These are phyloP conservation scores for Orthosia incerta DNA, from an alignment of 2,888 invertebrate species.

Conservation along the genomic window DNA sequence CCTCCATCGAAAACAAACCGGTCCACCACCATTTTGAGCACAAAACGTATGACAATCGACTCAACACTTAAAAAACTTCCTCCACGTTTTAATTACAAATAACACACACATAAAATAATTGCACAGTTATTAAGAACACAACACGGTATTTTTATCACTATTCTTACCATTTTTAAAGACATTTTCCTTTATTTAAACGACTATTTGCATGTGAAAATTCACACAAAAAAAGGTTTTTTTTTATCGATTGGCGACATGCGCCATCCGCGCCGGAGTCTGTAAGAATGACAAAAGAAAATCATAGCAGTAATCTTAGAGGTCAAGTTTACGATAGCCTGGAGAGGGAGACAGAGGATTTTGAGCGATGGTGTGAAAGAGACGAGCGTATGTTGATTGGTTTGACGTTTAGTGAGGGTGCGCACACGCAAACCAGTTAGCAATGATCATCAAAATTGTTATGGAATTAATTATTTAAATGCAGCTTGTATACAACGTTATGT, in stretches of 20 bases:
- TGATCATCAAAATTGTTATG: constrained; percentile 74
- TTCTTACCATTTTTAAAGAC: constrained; percentile 71
- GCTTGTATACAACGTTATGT: constrained; percentile 27
- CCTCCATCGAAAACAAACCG: constrained; percentile 61
- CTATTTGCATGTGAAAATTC: constrained; percentile 63
- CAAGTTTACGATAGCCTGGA: constrained; percentile 83
- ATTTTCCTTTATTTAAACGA: constrained; percentile 69
- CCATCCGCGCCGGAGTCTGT: constrained; percentile 69
- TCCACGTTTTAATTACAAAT: constrained; percentile 53
- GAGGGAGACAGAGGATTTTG: constrained; percentile 67
- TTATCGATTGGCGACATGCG: constrained; percentile 72
- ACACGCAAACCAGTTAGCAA: constrained; percentile 80
- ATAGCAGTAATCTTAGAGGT: constrained; percentile 79
- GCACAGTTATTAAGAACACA: constrained; percentile 57
- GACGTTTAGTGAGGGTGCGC: constrained; percentile 65
- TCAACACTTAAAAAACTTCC: constrained; percentile 67
- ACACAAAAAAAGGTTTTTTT: constrained; percentile 67
- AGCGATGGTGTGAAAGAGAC: constrained; percentile 67
- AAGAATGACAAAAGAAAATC: constrained; percentile 80
- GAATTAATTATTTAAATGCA: constrained; percentile 60
- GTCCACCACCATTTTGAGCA: constrained; percentile 68
- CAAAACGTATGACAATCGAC: constrained; percentile 61
- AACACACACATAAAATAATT: constrained; percentile 53
- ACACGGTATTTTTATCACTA: constrained; percentile 56
- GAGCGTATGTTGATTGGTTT: constrained; percentile 60